A percentile compares a stretch with the other conserved stretches of the same genome.
Conservation (phyloP, 2,113 vertebrate genomes). For the Apus apus region DNA sequence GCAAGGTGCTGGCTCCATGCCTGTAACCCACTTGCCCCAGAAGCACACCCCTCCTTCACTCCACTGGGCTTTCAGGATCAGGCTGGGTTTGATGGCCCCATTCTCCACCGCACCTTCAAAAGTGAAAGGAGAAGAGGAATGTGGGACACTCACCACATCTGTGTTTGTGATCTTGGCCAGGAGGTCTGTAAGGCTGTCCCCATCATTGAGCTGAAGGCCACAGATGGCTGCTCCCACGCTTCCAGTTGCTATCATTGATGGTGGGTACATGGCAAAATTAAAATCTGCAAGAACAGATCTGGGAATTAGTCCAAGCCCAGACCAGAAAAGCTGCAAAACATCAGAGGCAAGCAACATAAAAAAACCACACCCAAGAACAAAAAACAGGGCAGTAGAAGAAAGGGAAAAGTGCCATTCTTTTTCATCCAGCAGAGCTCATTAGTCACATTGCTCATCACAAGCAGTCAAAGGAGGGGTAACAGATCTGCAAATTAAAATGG, state of each 20-base stretch:
- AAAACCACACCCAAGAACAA: slow-evolving; percentile 63
- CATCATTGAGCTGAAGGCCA: slow-evolving; percentile 88
- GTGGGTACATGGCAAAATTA: slow-evolving; percentile 94
- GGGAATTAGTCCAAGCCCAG: slow-evolving; percentile 63
- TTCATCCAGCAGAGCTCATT: slow-evolving; percentile 50
- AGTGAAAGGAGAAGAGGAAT: slow-evolving; percentile 34
- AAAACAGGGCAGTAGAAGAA: slow-evolving; percentile 48
- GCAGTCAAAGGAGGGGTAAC: slow-evolving; percentile 60
- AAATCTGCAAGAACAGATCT: slow-evolving; percentile 83
- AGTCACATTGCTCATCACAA: slow-evolving; percentile 63
- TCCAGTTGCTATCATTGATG: slow-evolving; percentile 96
- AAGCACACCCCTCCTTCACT: accelerated
- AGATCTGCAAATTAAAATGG: slow-evolving; percentile 70
- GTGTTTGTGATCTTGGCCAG: slow-evolving; percentile 96
- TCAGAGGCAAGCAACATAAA: slow-evolving; percentile 63
- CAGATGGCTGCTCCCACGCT: slow-evolving; percentile 94
- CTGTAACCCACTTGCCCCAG: neutral
- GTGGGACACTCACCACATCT: slow-evolving; percentile 89
- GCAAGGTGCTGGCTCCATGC: neutral
- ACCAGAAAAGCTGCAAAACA: slow-evolving; percentile 68
- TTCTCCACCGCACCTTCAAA: neutral
- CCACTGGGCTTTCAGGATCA: neutral
- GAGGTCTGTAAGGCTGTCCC: slow-evolving; percentile 86
- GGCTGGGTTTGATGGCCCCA: neutral
- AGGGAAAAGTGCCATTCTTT: slow-evolving; percentile 61